These are phyloP conservation scores for Halcyon malimbica DNA, from an alignment of 2,113 vertebrate genomes.

Conservation along the genomic window DNA sequence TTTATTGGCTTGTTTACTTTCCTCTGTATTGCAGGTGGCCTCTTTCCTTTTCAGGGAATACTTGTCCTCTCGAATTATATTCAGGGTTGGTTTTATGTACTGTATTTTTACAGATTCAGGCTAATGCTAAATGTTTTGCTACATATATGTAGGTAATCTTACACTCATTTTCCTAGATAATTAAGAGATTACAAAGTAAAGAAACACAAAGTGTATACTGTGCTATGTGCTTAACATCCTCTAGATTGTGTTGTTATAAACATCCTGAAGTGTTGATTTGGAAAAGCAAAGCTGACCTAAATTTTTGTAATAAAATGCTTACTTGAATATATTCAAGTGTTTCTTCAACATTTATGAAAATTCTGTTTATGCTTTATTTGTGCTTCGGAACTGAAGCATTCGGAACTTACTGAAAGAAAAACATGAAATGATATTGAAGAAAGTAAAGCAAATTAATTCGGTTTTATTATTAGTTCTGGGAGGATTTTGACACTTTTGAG, in stretches of 20 bases:
- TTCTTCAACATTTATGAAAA: not conserved
- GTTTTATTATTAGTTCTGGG: not conserved
- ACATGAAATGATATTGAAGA: not conserved
- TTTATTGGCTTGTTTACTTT: constrained; percentile 37
- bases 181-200: not conserved
- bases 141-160: not conserved
- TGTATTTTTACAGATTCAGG: not conserved
- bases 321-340: not conserved
- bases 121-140: not conserved
- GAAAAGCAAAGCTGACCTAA: not conserved
- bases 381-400: not conserved
- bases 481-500: not conserved
- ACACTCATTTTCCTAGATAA: not conserved
- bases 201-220: not conserved
- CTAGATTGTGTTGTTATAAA: not conserved
- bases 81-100: not conserved
- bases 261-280: not conserved
- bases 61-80: not conserved
- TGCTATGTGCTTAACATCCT: not conserved
- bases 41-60: not conserved
- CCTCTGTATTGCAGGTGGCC: not conserved
- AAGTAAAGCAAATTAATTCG: not conserved
- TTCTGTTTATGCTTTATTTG: not conserved
- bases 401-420: not conserved
- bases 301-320: not conserved